Evolutionary conservation across 2,888 invertebrate species (phyloP).

Genomic region (Ochropleura leucogaster): DNA sequence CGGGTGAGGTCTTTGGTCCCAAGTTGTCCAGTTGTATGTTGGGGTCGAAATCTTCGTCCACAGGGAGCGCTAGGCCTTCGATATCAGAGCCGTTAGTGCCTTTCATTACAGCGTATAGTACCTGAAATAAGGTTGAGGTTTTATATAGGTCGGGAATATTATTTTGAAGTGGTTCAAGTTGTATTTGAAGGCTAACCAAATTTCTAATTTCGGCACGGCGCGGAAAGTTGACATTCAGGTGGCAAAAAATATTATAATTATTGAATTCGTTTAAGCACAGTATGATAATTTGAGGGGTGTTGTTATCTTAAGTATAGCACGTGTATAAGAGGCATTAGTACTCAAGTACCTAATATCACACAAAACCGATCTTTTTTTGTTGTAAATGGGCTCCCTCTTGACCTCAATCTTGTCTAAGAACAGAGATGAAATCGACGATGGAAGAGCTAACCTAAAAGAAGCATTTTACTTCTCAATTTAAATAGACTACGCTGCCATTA

Average conservation of each 20-base stretch:
- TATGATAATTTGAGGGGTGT: background rate
- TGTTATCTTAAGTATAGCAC: background rate
- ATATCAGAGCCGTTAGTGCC: slow-evolving; percentile 89
- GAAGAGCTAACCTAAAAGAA: too few relatives aligned
- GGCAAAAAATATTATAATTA: background rate
- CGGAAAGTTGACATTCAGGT: background rate
- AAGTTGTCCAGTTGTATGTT: slow-evolving; percentile 93
- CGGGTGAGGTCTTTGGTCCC: slow-evolving; percentile 86
- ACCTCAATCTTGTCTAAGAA: too few relatives aligned
- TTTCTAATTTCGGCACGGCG: background rate
- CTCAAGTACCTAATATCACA: background rate
- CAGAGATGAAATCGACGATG: too few relatives aligned
- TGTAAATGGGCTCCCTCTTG: too few relatives aligned
- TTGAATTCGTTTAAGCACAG: background rate
- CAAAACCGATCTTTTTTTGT: background rate
- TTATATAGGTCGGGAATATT: background rate
- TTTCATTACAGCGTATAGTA: slow-evolving; percentile 91
- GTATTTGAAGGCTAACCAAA: background rate
- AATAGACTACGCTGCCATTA: background rate
- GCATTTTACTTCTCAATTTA: too few relatives aligned
- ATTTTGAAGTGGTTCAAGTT: background rate
- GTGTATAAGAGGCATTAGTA: background rate
- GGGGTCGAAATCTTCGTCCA: slow-evolving; percentile 93
- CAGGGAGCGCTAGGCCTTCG: slow-evolving; percentile 88
- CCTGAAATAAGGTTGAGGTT: slow-evolving; percentile 77